Percentiles rank a stretch among this genome's conserved stretches.
Conservation (phyloP, 2,888 invertebrate genomes). For the Hipparchia sbordonii region DNA sequence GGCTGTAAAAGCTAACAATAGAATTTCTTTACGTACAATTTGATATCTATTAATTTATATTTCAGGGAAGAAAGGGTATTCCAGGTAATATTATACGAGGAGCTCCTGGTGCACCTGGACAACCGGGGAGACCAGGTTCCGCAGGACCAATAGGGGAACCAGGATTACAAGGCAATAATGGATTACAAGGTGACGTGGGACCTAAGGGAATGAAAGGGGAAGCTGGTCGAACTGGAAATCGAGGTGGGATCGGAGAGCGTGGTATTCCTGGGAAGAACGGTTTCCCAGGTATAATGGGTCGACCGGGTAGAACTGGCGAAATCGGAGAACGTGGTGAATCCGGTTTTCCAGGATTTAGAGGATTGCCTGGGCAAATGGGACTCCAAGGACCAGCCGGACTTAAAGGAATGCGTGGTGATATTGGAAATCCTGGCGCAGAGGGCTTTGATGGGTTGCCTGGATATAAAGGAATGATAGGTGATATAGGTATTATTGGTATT, state of each 20-base stretch:
- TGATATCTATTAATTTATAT: slow-evolving; percentile 39
- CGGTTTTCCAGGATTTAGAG: slow-evolving; percentile 84
- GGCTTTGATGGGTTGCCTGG: slow-evolving; percentile 74
- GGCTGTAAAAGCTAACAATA: not conserved
- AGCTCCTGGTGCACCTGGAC: slow-evolving; percentile 87
- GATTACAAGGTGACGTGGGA: slow-evolving; percentile 70
- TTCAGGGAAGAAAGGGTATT: slow-evolving; percentile 72
- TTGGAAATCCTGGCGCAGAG: slow-evolving; percentile 53
- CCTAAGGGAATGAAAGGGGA: slow-evolving; percentile 83
- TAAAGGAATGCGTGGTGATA: slow-evolving; percentile 52
- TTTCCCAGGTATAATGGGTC: slow-evolving; percentile 63
- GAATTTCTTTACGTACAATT: not conserved
- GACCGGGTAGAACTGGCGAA: slow-evolving; percentile 58
- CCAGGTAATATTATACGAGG: slow-evolving; percentile 80
- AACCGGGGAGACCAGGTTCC: slow-evolving; percentile 87
- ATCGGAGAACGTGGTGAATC: slow-evolving; percentile 71
- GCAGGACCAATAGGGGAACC: slow-evolving; percentile 83
- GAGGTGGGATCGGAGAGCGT: slow-evolving; percentile 63
- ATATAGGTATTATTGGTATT: slow-evolving; percentile 78
- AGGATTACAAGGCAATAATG: slow-evolving; percentile 71
- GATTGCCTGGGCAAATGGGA: slow-evolving; percentile 85
- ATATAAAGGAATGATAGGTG: slow-evolving; percentile 58
- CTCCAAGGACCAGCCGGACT: slow-evolving; percentile 55
- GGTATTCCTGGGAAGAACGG: slow-evolving; percentile 73
- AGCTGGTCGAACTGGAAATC: slow-evolving; percentile 66